phyloP scores from a whole-genome alignment of 2,888 invertebrate species.

The Ommatoiulus sabulosus region DNA sequence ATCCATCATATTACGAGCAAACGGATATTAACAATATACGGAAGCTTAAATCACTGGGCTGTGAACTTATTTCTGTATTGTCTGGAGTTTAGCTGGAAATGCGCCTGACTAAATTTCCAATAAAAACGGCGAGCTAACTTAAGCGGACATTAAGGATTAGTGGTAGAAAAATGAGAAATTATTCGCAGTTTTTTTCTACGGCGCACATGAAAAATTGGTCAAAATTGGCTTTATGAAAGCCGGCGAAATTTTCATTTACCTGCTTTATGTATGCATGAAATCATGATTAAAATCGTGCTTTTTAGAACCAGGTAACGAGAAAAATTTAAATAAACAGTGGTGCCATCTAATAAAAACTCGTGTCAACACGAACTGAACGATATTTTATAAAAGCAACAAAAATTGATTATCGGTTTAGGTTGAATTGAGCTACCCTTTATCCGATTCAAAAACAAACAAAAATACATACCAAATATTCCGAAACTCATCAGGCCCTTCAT shows the following conservation, averaged over 20 bases:
- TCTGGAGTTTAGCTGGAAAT: conserved; percentile 30
- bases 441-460: no score
- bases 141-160: not conserved
- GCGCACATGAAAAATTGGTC: not conserved
- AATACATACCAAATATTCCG: no score
- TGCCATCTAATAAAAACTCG: no score
- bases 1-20: conserved; percentile 36
- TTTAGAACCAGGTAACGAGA: not conserved
- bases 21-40: conserved; percentile 36
- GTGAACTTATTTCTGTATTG: conserved; percentile 20
- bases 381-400: no score
- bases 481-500: no score
- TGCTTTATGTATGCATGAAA: not conserved
- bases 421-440: no score
- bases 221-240: not conserved
- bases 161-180: not conserved
- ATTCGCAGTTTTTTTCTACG: not conserved
- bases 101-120: conserved; percentile 36
- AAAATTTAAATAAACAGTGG: no score
- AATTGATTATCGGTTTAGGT: no score
- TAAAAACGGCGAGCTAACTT: not conserved
- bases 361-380: no score
- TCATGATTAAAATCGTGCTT: not conserved
- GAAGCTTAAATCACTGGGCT: conserved; percentile 36
- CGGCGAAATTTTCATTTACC: no score